Percentiles rank a stretch among this genome's conserved stretches.
Evolutionary conservation across 2,888 invertebrate species (phyloP).

Genomic region (Odontomyia ornata): DNA sequence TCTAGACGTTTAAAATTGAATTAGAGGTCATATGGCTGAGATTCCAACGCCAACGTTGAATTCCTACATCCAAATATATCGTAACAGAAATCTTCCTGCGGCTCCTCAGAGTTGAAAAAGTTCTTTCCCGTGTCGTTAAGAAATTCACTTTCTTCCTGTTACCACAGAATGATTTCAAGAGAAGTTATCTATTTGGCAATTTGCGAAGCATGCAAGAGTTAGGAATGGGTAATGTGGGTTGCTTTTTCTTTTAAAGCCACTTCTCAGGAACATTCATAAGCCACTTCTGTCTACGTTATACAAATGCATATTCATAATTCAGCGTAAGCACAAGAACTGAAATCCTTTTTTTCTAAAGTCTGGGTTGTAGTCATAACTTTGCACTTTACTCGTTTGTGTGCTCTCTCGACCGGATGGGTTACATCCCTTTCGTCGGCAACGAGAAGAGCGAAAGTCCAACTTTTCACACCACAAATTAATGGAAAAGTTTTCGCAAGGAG

Average conservation of each 20-base stretch:
- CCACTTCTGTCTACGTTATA: too few relatives aligned
- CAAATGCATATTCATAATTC: too few relatives aligned
- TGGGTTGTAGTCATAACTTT: slow-evolving; percentile 20
- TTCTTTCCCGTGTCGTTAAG: slow-evolving; percentile 19
- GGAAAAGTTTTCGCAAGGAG: slow-evolving; percentile 36
- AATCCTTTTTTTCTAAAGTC: too few relatives aligned
- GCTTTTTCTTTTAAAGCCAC: too few relatives aligned
- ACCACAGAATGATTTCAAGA: neutral
- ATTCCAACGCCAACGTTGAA: neutral
- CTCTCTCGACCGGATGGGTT: neutral
- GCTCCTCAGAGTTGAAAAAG: neutral
- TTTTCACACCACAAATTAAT: slow-evolving; percentile 40
- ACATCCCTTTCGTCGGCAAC: neutral
- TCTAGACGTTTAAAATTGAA: slow-evolving; percentile 38
- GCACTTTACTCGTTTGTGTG: neutral
- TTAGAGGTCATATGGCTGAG: slow-evolving; percentile 36
- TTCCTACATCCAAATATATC: neutral
- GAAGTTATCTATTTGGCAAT: neutral
- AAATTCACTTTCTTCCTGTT: slow-evolving; percentile 12
- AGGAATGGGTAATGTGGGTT: too few relatives aligned
- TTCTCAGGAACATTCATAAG: too few relatives aligned
- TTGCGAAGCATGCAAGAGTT: too few relatives aligned
- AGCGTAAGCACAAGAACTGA: too few relatives aligned
- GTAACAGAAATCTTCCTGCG: neutral
- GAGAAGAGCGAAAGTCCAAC: slow-evolving; percentile 3